phyloP scores from a whole-genome alignment of 1,140 invertebrate genomes.

The Philotrypesis tridentata region DNA sequence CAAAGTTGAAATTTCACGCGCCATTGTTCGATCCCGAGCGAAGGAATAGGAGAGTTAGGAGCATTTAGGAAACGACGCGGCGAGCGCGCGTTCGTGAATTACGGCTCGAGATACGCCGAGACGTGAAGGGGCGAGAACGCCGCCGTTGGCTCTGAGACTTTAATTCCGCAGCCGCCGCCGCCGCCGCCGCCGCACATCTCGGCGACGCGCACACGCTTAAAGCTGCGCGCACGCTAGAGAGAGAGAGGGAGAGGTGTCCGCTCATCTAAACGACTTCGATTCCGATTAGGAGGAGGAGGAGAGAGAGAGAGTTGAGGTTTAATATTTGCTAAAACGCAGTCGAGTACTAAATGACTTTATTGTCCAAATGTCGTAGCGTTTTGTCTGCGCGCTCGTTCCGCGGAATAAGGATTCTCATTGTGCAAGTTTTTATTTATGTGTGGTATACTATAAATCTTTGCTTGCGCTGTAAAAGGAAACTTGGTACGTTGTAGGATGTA shows the following conservation, averaged over 20 bases:
- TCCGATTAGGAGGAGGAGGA: conserved; percentile 48
- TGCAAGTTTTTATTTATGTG: no score
- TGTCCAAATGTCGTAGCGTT: no score
- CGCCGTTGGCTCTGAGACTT: conserved; percentile 57
- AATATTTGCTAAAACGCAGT: no score
- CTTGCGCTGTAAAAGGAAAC: no score
- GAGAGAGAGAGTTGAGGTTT: no score
- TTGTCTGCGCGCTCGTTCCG: no score
- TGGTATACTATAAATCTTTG: no score
- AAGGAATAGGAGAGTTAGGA: conserved; percentile 69
- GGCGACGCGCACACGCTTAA: conserved; percentile 36
- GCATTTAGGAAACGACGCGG: conserved; percentile 67
- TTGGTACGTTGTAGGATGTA: no score
- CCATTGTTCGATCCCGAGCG: conserved; percentile 69
- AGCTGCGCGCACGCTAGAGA: conserved; percentile 50
- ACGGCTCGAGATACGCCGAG: conserved; percentile 66
- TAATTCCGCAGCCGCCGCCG: conserved; percentile 64
- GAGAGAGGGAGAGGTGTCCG: no score
- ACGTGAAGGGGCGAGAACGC: conserved; percentile 52
- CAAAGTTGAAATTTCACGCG: conserved; percentile 73
- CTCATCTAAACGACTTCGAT: conserved; percentile 59
- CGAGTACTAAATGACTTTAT: no score
- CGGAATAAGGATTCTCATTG: no score
- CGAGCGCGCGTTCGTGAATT: conserved; percentile 64
- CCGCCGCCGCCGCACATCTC: conserved; percentile 47